A percentile compares a stretch with the other conserved stretches of the same genome.
Conservation (phyloP, 2,888 invertebrate species). For the Eupithecia subfuscata region DNA sequence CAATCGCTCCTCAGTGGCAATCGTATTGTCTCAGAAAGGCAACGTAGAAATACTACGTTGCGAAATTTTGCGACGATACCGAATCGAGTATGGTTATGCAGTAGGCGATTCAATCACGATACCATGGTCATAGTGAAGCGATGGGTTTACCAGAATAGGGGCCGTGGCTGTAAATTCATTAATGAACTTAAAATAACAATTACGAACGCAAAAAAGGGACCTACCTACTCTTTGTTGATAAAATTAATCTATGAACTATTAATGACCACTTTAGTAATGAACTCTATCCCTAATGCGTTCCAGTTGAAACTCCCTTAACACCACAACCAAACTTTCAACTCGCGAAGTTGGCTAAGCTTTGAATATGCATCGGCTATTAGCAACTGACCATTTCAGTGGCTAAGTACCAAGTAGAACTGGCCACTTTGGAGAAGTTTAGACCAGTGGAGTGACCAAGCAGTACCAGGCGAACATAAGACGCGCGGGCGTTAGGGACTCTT, state of each 20-base stretch:
- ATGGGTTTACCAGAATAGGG: not conserved
- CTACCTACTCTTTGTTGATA: not conserved
- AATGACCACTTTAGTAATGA: not conserved
- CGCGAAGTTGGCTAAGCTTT: conserved; percentile 3
- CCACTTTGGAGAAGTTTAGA: not conserved
- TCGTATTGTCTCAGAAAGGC: no score
- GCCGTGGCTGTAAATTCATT: not conserved
- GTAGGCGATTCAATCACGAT: not conserved
- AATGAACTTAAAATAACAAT: not conserved
- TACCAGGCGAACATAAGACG: not conserved
- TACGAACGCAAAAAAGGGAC: not conserved
- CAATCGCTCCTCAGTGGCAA: not conserved
- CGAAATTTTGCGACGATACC: not conserved
- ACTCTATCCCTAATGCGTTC: not conserved
- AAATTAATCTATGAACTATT: not conserved
- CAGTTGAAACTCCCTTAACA: not conserved
- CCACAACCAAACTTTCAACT: not conserved
- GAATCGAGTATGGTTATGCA: not conserved
- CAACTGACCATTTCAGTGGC: not conserved
- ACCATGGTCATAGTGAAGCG: not conserved
- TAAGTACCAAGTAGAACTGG: conserved; percentile 1
- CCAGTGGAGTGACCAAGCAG: not conserved
- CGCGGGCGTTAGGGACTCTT: not conserved
- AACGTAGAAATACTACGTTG: not conserved
- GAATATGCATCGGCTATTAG: conserved; percentile 18